Evolutionary conservation across 2,888 invertebrate species (phyloP), one percentile per base, ranked within the genome.

Genomic region (Chalcis sispes): DNA sequence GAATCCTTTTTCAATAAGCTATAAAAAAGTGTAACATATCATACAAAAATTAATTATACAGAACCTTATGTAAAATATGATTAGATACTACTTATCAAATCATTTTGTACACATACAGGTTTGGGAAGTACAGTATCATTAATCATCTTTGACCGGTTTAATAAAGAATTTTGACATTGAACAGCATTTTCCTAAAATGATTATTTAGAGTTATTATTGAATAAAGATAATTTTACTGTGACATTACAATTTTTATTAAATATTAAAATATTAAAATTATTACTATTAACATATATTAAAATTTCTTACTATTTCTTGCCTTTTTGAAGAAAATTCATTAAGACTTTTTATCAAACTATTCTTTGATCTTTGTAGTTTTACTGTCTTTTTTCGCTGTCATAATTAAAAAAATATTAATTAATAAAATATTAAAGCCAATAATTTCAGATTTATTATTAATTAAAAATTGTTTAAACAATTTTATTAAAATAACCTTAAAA

Each of bases 231-330:
- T 54, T 50, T 65, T 23, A 61, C 4, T 46, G 25, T n/a, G n/a
- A n/a, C n/a, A n/a, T n/a, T n/a, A n/a, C n/a, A n/a, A n/a, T n/a
- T 32, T 67, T 42, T 1, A 25, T 56, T 59, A 29, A 40, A 58
- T 20, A 32, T 15, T 13, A 40, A 5, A 20, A 29, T 54, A n/a
- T 18, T 36, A 25, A 54, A 1, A 7, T 42, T 23, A 52, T 32
- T 18, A 58, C 46, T 20, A 18, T 32, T 48, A 52, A 27, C 0
- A 32, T 48, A 27, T 50, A 18, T 25, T 7, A 50, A 18, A 8
- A 36, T 23, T 18, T 18, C 74, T 72, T 71, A 78, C 78, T 50
- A 74, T 50, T 13, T 62, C 71, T 23, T 46, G 32, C 13, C 76
- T 76, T 23, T 42, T 48, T 15, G 40, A 1, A 40, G 78, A 56